Percentiles rank a stretch among this genome's conserved stretches.
These are phyloP conservation scores for Oscheius sp. DNA, from an alignment of 2,888 invertebrate species.

Conservation along the genomic window DNA sequence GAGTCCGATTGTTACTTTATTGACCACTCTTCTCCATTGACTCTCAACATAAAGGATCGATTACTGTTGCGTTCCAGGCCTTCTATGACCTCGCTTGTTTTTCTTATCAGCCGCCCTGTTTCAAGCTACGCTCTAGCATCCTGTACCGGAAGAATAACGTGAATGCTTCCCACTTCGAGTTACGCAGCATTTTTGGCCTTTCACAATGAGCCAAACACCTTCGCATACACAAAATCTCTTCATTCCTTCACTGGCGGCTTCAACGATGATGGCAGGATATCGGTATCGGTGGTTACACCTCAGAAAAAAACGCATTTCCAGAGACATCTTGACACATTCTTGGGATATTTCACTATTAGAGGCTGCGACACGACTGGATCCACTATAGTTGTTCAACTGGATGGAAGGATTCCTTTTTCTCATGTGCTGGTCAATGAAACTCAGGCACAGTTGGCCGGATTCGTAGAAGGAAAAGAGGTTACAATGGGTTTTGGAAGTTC, in stretches of 20 bases:
- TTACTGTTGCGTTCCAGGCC: no score
- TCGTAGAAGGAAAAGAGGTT: constrained; percentile 57
- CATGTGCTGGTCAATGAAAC: constrained; percentile 54
- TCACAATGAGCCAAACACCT: constrained; percentile 25
- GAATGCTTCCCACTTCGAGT: constrained; percentile 15
- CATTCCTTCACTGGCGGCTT: constrained; percentile 12
- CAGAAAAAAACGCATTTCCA: not conserved
- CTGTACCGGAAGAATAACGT: constrained; percentile 7
- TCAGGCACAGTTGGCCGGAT: constrained; percentile 54
- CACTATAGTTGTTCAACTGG: constrained; percentile 48
- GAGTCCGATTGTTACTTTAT: not conserved
- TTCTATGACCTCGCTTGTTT: constrained; percentile 14
- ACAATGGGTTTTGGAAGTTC: not conserved
- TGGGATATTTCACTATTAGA: constrained; percentile 53
- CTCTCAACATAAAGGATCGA: no score
- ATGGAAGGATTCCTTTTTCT: constrained; percentile 52
- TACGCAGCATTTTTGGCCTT: constrained; percentile 28
- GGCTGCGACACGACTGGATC: constrained; percentile 48
- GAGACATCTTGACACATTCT: constrained; percentile 10
- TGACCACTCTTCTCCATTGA: no score
- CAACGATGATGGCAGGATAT: constrained; percentile 7
- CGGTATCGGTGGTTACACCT: not conserved
- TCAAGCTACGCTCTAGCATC: constrained; percentile 20
- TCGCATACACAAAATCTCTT: constrained; percentile 12
- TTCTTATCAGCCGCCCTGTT: constrained; percentile 13